Base-by-base conservation (phyloP, 2,113 vertebrate species). In the Leptosomus discolor region DNA sequence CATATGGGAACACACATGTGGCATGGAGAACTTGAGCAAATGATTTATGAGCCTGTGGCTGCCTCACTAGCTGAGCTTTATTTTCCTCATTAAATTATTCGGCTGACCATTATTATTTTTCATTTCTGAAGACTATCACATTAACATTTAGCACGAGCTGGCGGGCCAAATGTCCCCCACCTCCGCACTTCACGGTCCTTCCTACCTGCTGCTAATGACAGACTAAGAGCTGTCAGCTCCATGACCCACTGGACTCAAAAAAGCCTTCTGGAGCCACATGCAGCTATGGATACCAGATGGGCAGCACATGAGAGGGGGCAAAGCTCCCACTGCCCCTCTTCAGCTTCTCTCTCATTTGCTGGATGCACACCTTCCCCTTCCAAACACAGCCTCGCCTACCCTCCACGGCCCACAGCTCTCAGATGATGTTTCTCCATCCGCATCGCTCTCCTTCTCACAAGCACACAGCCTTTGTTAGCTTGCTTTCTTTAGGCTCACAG, bases 1-100 rank as follows among this genome's bases (percentile, higher is more conserved):
- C 53, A 68, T 0, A 77, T 8, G 13, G 71, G 45, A 80, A 54
- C 65, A 71, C 57, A 50, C 1, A 3, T 21, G 65, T 56, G 41
- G 58, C 45, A 65, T 1, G 2, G 51, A 70, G 81, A 77, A 53
- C 46, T 46, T 6, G 0, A 70, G 54, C 69, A 64, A 75, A 54
- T 32, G 12, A 80, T 81, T 82, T 37, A 67, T 26, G 53, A 82
- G 63, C 61, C n/a, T 74, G 20, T 39, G n/a, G 70, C 50, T 74
- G 70, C 63, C 74, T 77, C 46, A 10, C 65, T 48, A 45, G 61
- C 70, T 48, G 36, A 96, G 70, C 77, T 82, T 75, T 68, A 73
- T 83, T 61, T 60, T 78, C 65, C 74, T 88, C 77, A 22, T 68
- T 96, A 27, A 80, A 94, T 93, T 86, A 90, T 84, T 84, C 84